Evolutionary conservation across 2,888 invertebrate genomes (phyloP).

Genomic region (Amiota minor): DNA sequence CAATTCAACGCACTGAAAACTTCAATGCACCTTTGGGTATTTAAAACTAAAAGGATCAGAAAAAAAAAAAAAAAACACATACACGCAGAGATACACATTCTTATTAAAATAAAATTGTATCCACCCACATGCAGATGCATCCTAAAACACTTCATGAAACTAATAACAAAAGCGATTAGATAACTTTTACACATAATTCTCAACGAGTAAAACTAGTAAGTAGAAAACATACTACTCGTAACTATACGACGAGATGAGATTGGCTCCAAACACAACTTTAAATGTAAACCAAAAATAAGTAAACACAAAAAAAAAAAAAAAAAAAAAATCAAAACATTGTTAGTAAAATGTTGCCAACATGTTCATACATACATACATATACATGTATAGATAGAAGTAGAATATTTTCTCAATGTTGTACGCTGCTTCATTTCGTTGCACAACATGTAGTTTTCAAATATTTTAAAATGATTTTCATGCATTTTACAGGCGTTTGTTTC

Average conservation of each 20-base stretch:
- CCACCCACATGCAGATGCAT: background rate
- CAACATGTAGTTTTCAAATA: conserved; percentile 32
- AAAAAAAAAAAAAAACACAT: background rate
- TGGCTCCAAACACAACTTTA: background rate
- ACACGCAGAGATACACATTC: background rate
- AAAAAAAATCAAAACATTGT: conserved; percentile 23
- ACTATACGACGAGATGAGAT: background rate
- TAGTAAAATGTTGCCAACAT: conserved; percentile 24
- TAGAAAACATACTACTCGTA: background rate
- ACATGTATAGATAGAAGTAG: background rate
- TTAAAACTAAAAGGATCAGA: conserved; percentile 5
- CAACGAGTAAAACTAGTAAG: background rate
- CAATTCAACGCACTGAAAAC: background rate
- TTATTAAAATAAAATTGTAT: background rate
- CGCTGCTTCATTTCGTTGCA: conserved; percentile 19
- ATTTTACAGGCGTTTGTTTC: conserved; percentile 20
- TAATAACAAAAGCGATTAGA: conserved; percentile 35
- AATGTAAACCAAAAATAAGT: background rate
- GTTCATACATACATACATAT: background rate
- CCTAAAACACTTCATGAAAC: conserved; percentile 24
- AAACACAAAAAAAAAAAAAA: background rate
- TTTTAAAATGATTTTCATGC: conserved; percentile 34
- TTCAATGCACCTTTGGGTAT: conserved; percentile 15
- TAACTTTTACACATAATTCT: conserved; percentile 32
- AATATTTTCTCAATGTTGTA: background rate